These are phyloP conservation scores for Myiozetetes cayanensis DNA, from an alignment of 2,113 vertebrate genomes.

Conservation along the genomic window DNA sequence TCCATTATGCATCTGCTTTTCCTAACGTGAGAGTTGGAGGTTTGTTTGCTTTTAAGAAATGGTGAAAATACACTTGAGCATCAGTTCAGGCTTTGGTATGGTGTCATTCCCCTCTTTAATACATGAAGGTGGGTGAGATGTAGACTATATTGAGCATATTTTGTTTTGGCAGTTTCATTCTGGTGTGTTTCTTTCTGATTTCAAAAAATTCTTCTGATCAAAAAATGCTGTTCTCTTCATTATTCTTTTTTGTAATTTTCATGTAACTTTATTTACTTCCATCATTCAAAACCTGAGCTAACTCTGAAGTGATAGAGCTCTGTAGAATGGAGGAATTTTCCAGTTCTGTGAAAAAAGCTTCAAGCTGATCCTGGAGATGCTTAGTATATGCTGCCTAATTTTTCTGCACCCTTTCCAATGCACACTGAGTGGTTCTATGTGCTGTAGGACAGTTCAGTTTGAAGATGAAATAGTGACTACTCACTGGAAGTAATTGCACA, in stretches of 20 bases:
- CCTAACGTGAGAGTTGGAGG: background rate
- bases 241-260: background rate
- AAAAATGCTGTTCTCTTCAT: background rate
- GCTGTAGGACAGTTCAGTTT: background rate
- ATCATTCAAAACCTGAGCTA: background rate
- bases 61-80: background rate
- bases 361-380: background rate
- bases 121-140: accelerated
- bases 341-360: background rate
- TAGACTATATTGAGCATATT: background rate
- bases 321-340: background rate
- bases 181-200: background rate
- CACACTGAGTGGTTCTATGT: background rate
- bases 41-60: background rate
- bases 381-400: background rate
- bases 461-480: background rate
- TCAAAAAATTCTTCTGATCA: background rate
- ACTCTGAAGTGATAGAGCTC: background rate
- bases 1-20: background rate
- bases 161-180: background rate
- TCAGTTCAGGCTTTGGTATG: background rate
- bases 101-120: background rate
- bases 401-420: background rate
- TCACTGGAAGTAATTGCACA: background rate
- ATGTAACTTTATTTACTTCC: background rate